Percentiles rank a stretch among this genome's conserved stretches.
phyloP scores from a whole-genome alignment of 1,140 invertebrate species.

The Dendroctonus valens region DNA sequence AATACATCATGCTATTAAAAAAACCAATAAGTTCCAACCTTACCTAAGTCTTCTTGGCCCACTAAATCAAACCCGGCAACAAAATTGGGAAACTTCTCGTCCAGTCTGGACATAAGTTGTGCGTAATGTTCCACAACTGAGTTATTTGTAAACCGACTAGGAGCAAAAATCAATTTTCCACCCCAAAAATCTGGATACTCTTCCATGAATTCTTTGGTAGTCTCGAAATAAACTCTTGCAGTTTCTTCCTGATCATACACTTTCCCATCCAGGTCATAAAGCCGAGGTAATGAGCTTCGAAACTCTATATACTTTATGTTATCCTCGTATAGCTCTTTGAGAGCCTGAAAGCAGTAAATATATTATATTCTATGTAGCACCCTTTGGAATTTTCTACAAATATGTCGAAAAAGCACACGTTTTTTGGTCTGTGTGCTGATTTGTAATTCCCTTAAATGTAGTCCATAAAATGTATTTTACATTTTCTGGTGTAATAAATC shows the following conservation, averaged over 20 bases:
- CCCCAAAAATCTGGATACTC: conserved; percentile 64
- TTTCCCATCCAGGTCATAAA: conserved; percentile 57
- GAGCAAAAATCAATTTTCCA: conserved; percentile 63
- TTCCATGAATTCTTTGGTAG: conserved; percentile 53
- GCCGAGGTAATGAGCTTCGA: conserved; percentile 52
- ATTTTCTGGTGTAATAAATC: not conserved
- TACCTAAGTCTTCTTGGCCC: conserved; percentile 69
- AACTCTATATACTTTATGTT: conserved; percentile 80
- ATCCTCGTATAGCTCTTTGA: conserved; percentile 66
- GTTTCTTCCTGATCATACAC: conserved; percentile 49
- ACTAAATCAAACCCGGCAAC: conserved; percentile 75
- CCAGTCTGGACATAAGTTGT: conserved; percentile 46
- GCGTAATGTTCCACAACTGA: conserved; percentile 50
- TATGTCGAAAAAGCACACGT: not conserved
- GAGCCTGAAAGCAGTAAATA: conserved; percentile 65
- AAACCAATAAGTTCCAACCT: conserved; percentile 16
- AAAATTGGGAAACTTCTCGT: conserved; percentile 56
- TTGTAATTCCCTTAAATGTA: not conserved
- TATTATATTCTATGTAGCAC: not conserved
- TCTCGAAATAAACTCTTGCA: conserved; percentile 52
- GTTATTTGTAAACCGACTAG: conserved; percentile 46
- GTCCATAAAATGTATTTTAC: not conserved
- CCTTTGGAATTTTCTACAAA: too few relatives aligned
- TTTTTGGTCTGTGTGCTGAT: not conserved
- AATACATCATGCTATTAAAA: too few relatives aligned